Base-by-base conservation (phyloP, 2,797 vertebrate species). In the Pangasius djambal region DNA sequence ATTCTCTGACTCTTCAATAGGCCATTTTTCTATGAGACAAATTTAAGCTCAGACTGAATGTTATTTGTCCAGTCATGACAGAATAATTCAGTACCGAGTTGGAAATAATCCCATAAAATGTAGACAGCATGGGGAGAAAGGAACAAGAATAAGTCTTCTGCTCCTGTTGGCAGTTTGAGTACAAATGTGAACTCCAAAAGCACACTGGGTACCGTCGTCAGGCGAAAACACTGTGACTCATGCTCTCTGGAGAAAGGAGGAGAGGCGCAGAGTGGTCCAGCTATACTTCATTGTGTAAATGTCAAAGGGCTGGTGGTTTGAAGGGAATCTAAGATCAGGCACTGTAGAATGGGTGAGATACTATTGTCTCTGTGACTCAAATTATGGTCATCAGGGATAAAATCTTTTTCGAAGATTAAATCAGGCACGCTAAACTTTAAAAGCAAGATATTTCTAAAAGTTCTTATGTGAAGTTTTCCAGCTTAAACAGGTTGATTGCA, bases 261-360 rank as follows among this genome's bases (percentile, higher is more conserved):
- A 52, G 63, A 67, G 31, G 9, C 18, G 72, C 72, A 52, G 57
- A 63, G 55, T 63, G 48, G 48, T 81, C 55, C 83, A 9, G 63
- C 16, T 61, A 70, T 86, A 65, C 74, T 81, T 88, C 75, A 85
- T 18, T 4, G n/a, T 65, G 48, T 75, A 83, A 88, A 88, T 86
- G 77, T 83, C 72, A 89, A 65, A 89, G 44, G 72, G 63, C 40
- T 57, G 28, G 37, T 70, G 8, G 28, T n/a, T 65, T 10, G 48
- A 63, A 52, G 3, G 25, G 44, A 86, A 15, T 83, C 31, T 40
- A 31, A 82, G 52, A 61, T 65, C 34, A 37, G 52, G 75, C 31
- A 34, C 77, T 77, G 20, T 31, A 22, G 59, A 34, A 28, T 18
- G 65, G 37, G 31, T 20, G 34, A 86, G 31, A 82, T 65, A 82